Evolutionary conservation across 1,140 invertebrate genomes (phyloP).

Genomic region (Hetaerina americana): DNA sequence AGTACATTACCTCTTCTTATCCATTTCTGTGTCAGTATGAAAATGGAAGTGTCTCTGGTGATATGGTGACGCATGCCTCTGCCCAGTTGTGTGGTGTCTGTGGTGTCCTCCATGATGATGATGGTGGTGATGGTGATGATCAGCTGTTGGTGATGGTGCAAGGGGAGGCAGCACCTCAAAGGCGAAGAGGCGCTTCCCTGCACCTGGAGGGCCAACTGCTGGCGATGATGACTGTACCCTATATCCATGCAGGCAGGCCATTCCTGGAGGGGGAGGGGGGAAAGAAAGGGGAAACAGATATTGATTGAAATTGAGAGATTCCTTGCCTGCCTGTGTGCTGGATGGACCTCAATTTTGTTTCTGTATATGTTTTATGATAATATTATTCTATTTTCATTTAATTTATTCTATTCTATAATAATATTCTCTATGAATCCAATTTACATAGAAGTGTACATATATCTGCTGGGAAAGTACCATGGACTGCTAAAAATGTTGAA

Average conservation of each 20-base stretch:
- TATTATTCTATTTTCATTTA: too few relatives aligned
- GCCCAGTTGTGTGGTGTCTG: neutral
- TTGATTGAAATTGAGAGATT: slow-evolving; percentile 7
- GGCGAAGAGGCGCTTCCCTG: slow-evolving; percentile 64
- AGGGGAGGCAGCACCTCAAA: slow-evolving; percentile 70
- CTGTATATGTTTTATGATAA: too few relatives aligned
- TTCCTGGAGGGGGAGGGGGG: slow-evolving; percentile 44
- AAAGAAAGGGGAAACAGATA: slow-evolving; percentile 6
- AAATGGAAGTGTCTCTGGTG: slow-evolving; percentile 83
- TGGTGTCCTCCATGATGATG: neutral
- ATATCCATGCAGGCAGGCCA: slow-evolving; percentile 89
- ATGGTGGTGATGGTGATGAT: neutral
- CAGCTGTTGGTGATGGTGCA: neutral
- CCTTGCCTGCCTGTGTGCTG: too few relatives aligned
- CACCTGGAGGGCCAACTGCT: slow-evolving; percentile 23
- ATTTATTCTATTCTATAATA: too few relatives aligned
- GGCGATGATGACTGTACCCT: slow-evolving; percentile 64
- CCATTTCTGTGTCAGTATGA: slow-evolving; percentile 84
- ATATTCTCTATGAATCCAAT: too few relatives aligned
- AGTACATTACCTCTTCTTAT: slow-evolving; percentile 89
- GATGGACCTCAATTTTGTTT: too few relatives aligned
- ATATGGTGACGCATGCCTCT: slow-evolving; percentile 42
- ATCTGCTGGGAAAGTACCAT: too few relatives aligned
- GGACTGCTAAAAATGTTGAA: too few relatives aligned
- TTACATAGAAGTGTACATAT: too few relatives aligned